Evolutionary conservation across 2,888 invertebrate genomes (phyloP), one percentile per base, ranked within the genome.

Genomic region (Erebia aethiops): DNA sequence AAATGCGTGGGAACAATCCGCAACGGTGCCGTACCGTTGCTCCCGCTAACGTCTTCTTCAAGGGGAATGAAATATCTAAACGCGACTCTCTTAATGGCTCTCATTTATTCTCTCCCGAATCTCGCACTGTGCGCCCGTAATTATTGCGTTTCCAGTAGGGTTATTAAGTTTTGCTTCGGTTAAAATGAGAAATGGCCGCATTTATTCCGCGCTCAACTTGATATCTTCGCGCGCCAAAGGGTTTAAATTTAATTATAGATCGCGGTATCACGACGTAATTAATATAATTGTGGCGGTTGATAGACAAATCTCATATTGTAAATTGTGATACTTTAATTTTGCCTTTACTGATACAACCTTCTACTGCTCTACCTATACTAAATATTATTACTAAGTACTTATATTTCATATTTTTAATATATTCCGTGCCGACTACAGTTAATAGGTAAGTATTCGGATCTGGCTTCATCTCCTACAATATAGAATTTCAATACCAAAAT

Each of bases 131-230:
- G 82, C 88, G 85, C 81, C 84, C 81, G 91, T 92, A 92, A 92
- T 92, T 92, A 92, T 92, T 92, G 89, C 92, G 86, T 88, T 90
- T 90, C 88, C 87, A 89, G 88, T 89, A 86, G 86, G 88, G 91
- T 91, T 91, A 91, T 92, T 92, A 92, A 92, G 92, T 91, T 91
- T 91, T 92, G 90, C 88, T 89, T 84, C 87, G 88, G 88, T 88
- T 89, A 85, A 91, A 90, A 92, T 92, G 92, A 93, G 91, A 92
- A 90, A 93, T 91, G 85, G 87, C 82, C 83, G 81, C 90, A 91
- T 91, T 92, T 87, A 90, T 91, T 88, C 85, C 82, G 82, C 85
- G 88, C 86, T 89, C 90, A 88, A 91, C 88, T 87, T 90, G 90
- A 91, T 92, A 91, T 89, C 91, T 87, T 82, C 78, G 75, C 82